Evolutionary conservation across 2,113 vertebrate species (phyloP).

Genomic region (Capreolus pygargus): DNA sequence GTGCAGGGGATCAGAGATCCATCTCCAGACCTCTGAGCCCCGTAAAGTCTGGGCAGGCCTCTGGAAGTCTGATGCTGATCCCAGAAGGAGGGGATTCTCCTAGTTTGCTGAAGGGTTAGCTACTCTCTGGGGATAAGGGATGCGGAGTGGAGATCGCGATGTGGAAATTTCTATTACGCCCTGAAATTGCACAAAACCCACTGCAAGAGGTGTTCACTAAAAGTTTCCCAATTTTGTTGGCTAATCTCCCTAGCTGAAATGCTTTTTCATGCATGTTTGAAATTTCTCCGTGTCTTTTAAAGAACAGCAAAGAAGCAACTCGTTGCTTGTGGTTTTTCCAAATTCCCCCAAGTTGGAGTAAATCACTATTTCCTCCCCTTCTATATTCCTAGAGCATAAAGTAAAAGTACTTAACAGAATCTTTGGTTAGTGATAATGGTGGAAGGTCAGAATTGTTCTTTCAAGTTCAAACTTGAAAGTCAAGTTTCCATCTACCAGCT

Average conservation of each 20-base stretch:
- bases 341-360: not conserved
- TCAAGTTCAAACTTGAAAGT: not conserved
- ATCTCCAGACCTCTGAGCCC: not conserved
- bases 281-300: constrained; percentile 1
- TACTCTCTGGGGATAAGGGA: not conserved
- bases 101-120: not conserved
- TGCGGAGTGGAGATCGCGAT: not conserved
- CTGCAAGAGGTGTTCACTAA: not conserved
- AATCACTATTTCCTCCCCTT: not conserved
- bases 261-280: not conserved
- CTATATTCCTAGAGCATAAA: not conserved
- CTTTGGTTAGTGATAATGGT: not conserved
- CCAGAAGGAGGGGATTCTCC: not conserved
- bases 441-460: not conserved
- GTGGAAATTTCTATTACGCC: not conserved
- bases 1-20: not conserved
- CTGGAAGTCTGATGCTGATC: not conserved
- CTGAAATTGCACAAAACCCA: not conserved
- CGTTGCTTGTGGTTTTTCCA: not conserved
- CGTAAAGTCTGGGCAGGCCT: not conserved
- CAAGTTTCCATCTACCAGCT: not conserved
- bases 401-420: not conserved
- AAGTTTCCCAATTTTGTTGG: not conserved
- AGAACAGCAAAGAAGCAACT: not conserved
- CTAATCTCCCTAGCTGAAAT: not conserved